Evolutionary conservation across 2,797 vertebrate species (phyloP).

Genomic region (Gila robusta): DNA sequence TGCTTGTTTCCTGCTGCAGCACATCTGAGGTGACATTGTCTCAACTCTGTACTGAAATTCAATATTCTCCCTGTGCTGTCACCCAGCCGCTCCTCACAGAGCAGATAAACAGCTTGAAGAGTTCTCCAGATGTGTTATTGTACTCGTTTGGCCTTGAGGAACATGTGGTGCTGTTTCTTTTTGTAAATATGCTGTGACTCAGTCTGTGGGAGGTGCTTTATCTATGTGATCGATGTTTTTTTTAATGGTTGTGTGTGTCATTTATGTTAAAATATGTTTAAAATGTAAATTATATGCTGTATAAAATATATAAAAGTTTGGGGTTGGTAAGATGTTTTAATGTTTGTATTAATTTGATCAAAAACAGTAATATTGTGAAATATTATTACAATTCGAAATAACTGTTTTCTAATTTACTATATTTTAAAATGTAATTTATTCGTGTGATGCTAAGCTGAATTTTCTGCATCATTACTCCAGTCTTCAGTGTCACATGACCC

Average conservation of each 20-base stretch:
- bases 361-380: not conserved
- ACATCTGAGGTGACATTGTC: slow-evolving; percentile 45
- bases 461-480: not conserved
- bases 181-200: slow-evolving; percentile 14
- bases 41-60: slow-evolving; percentile 14
- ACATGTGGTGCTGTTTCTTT: slow-evolving; percentile 16
- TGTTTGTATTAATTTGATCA: not conserved
- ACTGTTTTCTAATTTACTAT: not conserved
- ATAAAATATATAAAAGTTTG: too few species aligned
- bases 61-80: slow-evolving; percentile 32
- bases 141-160: slow-evolving; percentile 26
- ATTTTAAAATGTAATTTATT: not conserved
- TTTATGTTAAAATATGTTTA: not conserved
- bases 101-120: slow-evolving; percentile 39
- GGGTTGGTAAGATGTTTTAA: too few species aligned
- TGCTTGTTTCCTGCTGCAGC: slow-evolving; percentile 5
- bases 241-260: not conserved
- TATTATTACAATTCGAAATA: not conserved
- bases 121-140: slow-evolving; percentile 47
- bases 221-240: not conserved
- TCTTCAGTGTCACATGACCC: not conserved
- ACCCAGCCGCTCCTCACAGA: slow-evolving; percentile 13
- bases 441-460: not conserved
- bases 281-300: not conserved
- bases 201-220: slow-evolving; percentile 7